Evolutionary conservation across 2,888 invertebrate species (phyloP), one percentile per base, ranked within the genome.

Genomic region (Azorinus chamasolen): DNA sequence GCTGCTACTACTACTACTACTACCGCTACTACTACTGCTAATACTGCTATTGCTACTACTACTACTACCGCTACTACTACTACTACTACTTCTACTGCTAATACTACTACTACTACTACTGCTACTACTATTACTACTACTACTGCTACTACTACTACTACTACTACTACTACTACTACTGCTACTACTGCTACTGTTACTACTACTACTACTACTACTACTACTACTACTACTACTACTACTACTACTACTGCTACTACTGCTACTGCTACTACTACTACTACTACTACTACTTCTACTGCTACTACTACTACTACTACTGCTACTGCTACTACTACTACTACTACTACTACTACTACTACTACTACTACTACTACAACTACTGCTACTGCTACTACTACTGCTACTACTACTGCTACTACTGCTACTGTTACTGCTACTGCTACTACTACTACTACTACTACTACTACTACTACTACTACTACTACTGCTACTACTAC

Each of bases 141-240:
- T 41, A 41, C 41, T 41, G 14, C 41, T 41, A 41, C 41, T 41
- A 41, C 41, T 41, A 41, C 41, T 41, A 41, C 41, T 41, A 41
- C 41, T 41, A 41, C 41, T 41, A 41, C 41, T 41, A 41, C 14
- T 41, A 41, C 41, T 41, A 41, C 41, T 41, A 41, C 41, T 41
- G 10, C 41, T 41, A 41, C 41, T 41, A 41, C 41, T 41, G 14
- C 41, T 41, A 41, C 41, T 41, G 14, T 14, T 41, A 41, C 41
- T 41, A 41, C 41, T 41, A 41, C 41, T 41, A 41, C 41, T 41
- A 41, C 41, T 41, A 41, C 41, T 41, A 41, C 41, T 41, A 41
- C 41, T 41, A 41, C 41, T 41, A 41, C 41, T 41, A 41, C 41
- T 41, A 41, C 41, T 41, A 41, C 41, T 41, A 41, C 41, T 41